phyloP scores from a whole-genome alignment of 1,140 invertebrate species.

The Pygmarrhopalites habei region DNA sequence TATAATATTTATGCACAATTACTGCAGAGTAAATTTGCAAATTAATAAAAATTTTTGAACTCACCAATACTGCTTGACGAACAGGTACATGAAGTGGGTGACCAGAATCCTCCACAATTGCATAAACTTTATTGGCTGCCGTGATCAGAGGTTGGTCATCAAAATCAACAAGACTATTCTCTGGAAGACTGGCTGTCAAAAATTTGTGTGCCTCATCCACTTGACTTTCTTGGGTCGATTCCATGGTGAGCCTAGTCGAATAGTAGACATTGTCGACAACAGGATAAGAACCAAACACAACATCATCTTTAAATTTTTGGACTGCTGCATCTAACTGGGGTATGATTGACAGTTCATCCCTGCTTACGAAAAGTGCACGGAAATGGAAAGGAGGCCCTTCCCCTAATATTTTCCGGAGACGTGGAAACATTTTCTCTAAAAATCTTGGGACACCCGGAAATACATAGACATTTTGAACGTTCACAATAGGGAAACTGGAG shows the following conservation, averaged over 20 bases:
- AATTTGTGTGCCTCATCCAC: slow-evolving; percentile 43
- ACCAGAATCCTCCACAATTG: slow-evolving; percentile 24
- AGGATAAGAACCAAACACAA: slow-evolving; percentile 64
- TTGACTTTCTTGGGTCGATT: slow-evolving; percentile 42
- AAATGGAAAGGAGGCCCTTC: slow-evolving; percentile 44
- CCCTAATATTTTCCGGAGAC: slow-evolving; percentile 42
- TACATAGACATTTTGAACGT: slow-evolving; percentile 63
- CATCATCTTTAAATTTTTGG: slow-evolving; percentile 48
- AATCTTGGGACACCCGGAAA: slow-evolving; percentile 58
- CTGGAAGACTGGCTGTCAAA: slow-evolving; percentile 38
- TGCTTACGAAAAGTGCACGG: slow-evolving; percentile 48
- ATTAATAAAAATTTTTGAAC: no score
- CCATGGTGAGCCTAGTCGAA: slow-evolving; percentile 48
- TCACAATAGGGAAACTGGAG: slow-evolving; percentile 56
- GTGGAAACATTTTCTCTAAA: slow-evolving; percentile 34
- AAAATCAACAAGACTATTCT: slow-evolving; percentile 34
- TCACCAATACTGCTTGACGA: slow-evolving; percentile 39
- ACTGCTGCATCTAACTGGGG: slow-evolving; percentile 50
- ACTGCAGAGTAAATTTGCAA: no score
- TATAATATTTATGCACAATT: no score
- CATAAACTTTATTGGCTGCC: slow-evolving; percentile 32
- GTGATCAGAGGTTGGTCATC: slow-evolving; percentile 29
- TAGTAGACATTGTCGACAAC: slow-evolving; percentile 47
- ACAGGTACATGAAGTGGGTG: slow-evolving; percentile 33
- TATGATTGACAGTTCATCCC: slow-evolving; percentile 54